Conservation (phyloP, 1,140 invertebrate genomes). For the Lepidurus couesii region DNA sequence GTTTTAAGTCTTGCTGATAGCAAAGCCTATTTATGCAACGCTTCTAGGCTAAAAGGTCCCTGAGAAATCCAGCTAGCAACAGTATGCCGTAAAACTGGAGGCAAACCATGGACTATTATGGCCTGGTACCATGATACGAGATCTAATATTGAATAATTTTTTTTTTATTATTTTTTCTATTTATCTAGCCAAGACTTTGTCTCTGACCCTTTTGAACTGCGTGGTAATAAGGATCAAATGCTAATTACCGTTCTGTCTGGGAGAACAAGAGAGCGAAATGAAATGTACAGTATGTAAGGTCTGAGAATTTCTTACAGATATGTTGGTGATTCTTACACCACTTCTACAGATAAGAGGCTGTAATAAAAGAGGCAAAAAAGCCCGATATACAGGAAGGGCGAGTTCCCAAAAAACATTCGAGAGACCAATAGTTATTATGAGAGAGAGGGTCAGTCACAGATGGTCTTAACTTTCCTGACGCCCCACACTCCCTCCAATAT, state of each 20-base stretch:
- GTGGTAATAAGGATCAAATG: neutral
- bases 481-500: slow-evolving; percentile 1
- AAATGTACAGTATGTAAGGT: neutral
- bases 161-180: neutral
- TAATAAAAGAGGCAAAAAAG: slow-evolving; percentile 7
- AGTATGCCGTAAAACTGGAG: neutral
- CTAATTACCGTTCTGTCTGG: slow-evolving; percentile 18
- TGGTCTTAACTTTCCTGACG: slow-evolving; percentile 17
- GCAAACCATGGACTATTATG: too few relatives aligned
- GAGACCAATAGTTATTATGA: slow-evolving; percentile 19
- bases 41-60: neutral
- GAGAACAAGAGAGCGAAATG: neutral
- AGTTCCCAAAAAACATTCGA: slow-evolving; percentile 12
- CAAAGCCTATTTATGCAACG: slow-evolving; percentile 1
- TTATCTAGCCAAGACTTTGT: neutral
- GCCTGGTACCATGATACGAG: neutral
- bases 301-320: neutral
- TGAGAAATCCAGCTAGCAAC: neutral
- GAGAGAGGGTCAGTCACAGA: slow-evolving; percentile 9
- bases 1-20: neutral
- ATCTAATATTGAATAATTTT: neutral
- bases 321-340: neutral
- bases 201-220: neutral
- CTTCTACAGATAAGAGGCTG: neutral
- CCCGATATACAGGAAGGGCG: neutral